Evolutionary conservation across 2,797 vertebrate species (phyloP).

Genomic region (Poecilia picta): DNA sequence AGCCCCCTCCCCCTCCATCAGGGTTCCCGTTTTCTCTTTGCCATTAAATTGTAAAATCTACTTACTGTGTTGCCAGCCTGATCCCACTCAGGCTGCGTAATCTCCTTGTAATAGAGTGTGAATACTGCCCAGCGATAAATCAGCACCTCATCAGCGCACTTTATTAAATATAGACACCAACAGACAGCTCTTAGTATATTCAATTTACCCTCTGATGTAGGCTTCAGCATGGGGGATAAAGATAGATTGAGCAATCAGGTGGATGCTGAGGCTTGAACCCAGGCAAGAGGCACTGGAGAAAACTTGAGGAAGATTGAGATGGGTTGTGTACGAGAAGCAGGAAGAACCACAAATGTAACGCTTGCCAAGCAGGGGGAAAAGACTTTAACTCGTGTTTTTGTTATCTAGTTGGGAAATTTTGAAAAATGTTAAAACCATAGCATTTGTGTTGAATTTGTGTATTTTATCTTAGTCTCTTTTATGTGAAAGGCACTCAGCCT

Average conservation of each 20-base stretch:
- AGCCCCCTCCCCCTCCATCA: constrained; percentile 36
- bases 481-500: constrained; percentile 14
- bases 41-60: constrained; percentile 87
- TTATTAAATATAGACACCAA: constrained; percentile 89
- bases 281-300: constrained; percentile 53
- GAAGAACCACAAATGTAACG: constrained; percentile 55
- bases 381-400: constrained; percentile 18
- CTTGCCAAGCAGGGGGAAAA: constrained; percentile 45
- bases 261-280: constrained; percentile 76
- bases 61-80: constrained; percentile 83
- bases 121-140: constrained; percentile 86
- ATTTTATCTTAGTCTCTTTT: constrained; percentile 9
- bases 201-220: constrained; percentile 86
- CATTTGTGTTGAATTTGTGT: constrained; percentile 1
- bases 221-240: constrained; percentile 82
- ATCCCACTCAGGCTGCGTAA: constrained; percentile 84
- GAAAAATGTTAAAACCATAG: background rate
- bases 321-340: constrained; percentile 49
- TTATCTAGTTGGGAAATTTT: constrained; percentile 1
- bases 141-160: constrained; percentile 85
- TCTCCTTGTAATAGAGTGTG: constrained; percentile 87
- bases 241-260: constrained; percentile 87
- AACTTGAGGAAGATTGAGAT: constrained; percentile 68
- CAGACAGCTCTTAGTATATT: constrained; percentile 88
- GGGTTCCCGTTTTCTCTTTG: constrained; percentile 82